Percentiles rank a stretch among this genome's conserved stretches.
These are phyloP conservation scores for Enoplosus armatus DNA, from an alignment of 2,797 vertebrate species.

Conservation along the genomic window DNA sequence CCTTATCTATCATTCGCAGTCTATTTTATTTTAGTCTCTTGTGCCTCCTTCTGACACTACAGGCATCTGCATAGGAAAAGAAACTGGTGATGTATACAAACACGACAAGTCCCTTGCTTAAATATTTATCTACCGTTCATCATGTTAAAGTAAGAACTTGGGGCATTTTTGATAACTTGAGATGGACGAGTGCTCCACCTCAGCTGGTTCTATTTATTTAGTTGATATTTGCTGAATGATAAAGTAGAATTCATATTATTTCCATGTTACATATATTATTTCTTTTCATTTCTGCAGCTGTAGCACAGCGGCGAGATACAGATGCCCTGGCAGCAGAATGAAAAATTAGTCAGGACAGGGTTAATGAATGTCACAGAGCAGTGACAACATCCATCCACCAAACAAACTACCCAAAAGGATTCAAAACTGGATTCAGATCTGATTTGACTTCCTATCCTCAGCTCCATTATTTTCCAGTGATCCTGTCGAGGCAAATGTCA, in stretches of 20 bases:
- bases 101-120: background rate
- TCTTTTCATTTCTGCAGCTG: conserved; percentile 6
- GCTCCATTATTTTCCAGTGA: conserved; percentile 49
- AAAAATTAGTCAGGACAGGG: background rate
- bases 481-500: conserved; percentile 48
- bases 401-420: background rate
- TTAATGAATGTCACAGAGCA: background rate
- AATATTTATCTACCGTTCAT: background rate
- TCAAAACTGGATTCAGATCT: background rate
- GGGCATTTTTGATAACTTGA: background rate
- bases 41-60: background rate
- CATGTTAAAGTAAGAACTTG: background rate
- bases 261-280: too few species aligned
- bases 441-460: conserved; percentile 16
- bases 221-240: background rate
- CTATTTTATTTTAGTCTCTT: background rate
- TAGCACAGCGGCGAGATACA: background rate
- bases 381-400: conserved; percentile 4
- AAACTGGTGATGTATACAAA: background rate
- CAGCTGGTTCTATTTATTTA: too few species aligned
- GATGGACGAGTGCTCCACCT: background rate
- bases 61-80: background rate
- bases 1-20: background rate
- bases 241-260: conserved; percentile 9
- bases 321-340: background rate